Percentiles rank a stretch among this genome's conserved stretches.
Conservation (phyloP, 2,797 vertebrate genomes). For the Myiotriccus ornatus region DNA sequence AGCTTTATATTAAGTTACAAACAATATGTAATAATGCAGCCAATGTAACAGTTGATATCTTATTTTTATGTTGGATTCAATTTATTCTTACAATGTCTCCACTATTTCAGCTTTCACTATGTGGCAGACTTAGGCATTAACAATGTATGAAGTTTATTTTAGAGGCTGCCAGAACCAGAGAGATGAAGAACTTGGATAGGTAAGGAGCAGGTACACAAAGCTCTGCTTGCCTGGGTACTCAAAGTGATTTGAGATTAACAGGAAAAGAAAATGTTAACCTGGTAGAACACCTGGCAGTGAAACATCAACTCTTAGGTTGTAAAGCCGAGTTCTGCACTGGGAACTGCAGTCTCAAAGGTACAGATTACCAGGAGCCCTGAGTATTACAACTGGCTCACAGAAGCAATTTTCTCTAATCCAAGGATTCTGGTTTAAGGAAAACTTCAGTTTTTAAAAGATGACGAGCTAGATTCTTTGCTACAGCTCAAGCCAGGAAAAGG, state of each 20-base stretch:
- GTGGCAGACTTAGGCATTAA: background rate
- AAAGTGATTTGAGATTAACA: background rate
- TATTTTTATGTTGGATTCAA: background rate
- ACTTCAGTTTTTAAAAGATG: background rate
- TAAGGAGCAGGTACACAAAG: background rate
- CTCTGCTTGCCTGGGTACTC: background rate
- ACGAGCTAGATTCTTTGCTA: background rate
- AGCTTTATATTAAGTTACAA: conserved; percentile 1
- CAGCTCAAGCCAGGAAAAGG: background rate
- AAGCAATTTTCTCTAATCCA: background rate
- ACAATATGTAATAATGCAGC: background rate
- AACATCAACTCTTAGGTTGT: background rate
- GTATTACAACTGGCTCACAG: background rate
- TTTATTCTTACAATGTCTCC: background rate
- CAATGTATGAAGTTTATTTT: background rate
- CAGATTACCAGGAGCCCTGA: background rate
- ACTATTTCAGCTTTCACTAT: background rate
- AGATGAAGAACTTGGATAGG: background rate
- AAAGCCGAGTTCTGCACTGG: background rate
- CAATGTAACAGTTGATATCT: background rate
- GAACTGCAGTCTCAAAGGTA: background rate
- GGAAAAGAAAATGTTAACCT: background rate
- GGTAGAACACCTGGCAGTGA: background rate
- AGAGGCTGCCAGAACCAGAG: background rate
- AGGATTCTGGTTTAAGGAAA: background rate